Conservation (phyloP, 2,888 invertebrate genomes). For the Mesopsocus fuscifrons region DNA sequence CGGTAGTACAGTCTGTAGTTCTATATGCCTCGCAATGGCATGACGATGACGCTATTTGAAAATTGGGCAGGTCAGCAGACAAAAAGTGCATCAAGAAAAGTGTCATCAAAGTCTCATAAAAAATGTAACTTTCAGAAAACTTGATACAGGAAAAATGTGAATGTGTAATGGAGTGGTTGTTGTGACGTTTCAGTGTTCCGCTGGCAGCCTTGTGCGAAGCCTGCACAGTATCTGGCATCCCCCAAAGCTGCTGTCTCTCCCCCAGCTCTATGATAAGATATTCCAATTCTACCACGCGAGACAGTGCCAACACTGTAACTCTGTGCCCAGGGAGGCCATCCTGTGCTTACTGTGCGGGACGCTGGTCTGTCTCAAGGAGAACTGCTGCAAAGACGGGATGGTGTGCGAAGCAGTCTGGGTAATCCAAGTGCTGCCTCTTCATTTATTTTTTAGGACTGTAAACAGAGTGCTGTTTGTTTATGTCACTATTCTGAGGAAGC, state of each 20-base stretch:
- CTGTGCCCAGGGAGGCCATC: conserved; percentile 77
- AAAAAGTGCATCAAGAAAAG: too few relatives aligned
- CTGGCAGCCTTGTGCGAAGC: conserved; percentile 46
- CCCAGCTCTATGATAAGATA: conserved; percentile 78
- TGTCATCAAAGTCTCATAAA: too few relatives aligned
- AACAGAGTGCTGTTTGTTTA: too few relatives aligned
- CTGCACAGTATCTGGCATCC: conserved; percentile 62
- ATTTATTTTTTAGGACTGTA: too few relatives aligned
- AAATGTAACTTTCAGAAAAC: too few relatives aligned
- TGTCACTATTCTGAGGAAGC: background rate
- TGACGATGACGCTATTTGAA: too few relatives aligned
- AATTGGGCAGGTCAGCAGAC: too few relatives aligned
- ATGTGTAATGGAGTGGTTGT: too few relatives aligned
- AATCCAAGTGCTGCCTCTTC: too few relatives aligned
- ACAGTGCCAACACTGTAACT: conserved; percentile 72
- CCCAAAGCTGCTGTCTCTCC: conserved; percentile 68
- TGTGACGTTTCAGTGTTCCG: conserved; percentile 28
- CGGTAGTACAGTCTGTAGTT: too few relatives aligned
- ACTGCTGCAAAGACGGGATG: conserved; percentile 66
- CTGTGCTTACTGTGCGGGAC: conserved; percentile 86
- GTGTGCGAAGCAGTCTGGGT: conserved; percentile 73
- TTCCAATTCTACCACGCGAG: conserved; percentile 84
- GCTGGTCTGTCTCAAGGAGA: conserved; percentile 77
- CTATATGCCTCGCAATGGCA: too few relatives aligned
- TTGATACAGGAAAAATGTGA: too few relatives aligned